Conservation (phyloP, 2,888 invertebrate genomes). For the Periphyllus acericola region DNA sequence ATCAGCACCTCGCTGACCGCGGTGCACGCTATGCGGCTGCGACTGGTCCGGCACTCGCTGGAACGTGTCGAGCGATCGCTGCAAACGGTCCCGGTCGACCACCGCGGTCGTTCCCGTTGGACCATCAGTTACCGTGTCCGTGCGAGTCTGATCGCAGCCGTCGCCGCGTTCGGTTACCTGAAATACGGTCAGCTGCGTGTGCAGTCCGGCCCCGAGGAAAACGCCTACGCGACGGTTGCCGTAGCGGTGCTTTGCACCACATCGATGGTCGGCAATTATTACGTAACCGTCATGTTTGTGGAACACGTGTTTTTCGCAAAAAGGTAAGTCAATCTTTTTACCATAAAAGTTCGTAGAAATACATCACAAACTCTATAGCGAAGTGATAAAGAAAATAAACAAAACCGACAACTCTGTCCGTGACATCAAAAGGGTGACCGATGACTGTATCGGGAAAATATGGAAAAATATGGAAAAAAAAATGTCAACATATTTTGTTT, state of each 20-base stretch:
- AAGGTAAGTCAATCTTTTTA: slow-evolving; percentile 20
- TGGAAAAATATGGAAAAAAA: too few species aligned
- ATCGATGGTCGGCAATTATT: slow-evolving; percentile 39
- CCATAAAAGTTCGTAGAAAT: too few species aligned
- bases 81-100: background rate
- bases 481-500: too few species aligned
- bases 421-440: too few species aligned
- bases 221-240: background rate
- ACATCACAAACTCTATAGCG: too few species aligned
- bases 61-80: slow-evolving; percentile 1
- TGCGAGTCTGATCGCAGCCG: background rate
- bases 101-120: background rate
- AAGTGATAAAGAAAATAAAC: too few species aligned
- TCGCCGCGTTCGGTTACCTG: background rate
- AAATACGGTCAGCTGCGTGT: slow-evolving; percentile 2
- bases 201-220: background rate
- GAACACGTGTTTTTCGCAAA: slow-evolving; percentile 9
- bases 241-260: background rate
- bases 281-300: slow-evolving; percentile 37
- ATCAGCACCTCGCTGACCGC: slow-evolving; percentile 7
- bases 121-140: background rate
- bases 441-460: too few species aligned
- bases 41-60: slow-evolving; percentile 5
- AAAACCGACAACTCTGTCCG: too few species aligned
- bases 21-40: background rate